Percentiles rank a stretch among this genome's conserved stretches.
Conservation (phyloP, 2,113 vertebrate species). For the Mastomys coucha region DNA sequence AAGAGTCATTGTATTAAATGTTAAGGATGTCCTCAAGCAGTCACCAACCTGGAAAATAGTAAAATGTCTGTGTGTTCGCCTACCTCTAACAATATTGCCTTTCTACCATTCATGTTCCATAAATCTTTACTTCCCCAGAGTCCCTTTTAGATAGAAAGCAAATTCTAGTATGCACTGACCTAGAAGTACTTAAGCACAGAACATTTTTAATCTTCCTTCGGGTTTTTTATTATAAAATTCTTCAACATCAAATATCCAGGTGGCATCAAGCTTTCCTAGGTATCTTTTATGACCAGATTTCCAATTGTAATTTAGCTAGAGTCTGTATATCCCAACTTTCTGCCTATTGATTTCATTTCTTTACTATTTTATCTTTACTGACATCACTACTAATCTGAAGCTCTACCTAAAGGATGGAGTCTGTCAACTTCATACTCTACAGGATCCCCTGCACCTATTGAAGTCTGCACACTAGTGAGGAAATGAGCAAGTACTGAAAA, state of each 20-base stretch:
- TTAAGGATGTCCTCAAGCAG: background rate
- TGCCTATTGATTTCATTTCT: background rate
- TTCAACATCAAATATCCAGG: slow-evolving; percentile 10
- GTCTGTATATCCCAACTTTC: background rate
- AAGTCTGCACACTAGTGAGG: background rate
- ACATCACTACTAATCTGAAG: background rate
- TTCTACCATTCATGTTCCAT: background rate
- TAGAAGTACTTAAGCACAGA: background rate
- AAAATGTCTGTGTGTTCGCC: background rate
- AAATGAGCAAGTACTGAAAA: background rate
- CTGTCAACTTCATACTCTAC: background rate
- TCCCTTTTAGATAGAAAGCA: background rate
- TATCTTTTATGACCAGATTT: background rate
- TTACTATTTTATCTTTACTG: background rate
- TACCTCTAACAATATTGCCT: background rate
- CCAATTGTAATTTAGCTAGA: background rate
- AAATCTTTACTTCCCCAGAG: background rate
- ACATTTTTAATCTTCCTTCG: background rate
- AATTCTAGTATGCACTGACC: background rate
- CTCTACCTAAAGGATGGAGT: background rate
- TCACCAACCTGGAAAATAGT: background rate
- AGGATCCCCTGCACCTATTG: too few species aligned
- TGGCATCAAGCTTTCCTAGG: background rate
- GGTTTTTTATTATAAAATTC: background rate
- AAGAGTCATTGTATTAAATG: background rate